These are phyloP conservation scores for Mallotus villosus DNA, from an alignment of 2,797 vertebrate genomes.

Conservation along the genomic window DNA sequence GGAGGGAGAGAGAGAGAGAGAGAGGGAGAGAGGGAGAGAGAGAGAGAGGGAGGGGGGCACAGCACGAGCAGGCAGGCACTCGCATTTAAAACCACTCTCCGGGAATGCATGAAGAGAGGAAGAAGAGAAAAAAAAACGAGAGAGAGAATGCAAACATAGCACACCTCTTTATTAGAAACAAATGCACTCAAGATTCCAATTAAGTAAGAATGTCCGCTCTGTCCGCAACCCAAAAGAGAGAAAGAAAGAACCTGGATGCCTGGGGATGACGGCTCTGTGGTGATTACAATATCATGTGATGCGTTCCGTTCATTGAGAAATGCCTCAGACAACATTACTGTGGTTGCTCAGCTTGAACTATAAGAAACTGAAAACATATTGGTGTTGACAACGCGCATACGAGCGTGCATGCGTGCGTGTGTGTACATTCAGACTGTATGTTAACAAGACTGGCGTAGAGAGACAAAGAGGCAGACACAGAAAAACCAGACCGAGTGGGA, in stretches of 20 bases:
- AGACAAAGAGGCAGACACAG: background rate
- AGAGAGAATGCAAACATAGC: slow-evolving; percentile 54
- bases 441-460: too few species aligned
- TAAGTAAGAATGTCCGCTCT: slow-evolving; percentile 53
- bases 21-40: background rate
- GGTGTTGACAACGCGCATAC: too few species aligned
- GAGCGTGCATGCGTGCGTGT: too few species aligned
- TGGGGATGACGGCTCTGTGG: slow-evolving; percentile 19
- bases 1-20: background rate
- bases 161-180: slow-evolving; percentile 65
- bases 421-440: too few species aligned
- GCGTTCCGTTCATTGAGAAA: slow-evolving; percentile 32
- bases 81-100: slow-evolving; percentile 29
- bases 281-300: slow-evolving; percentile 35
- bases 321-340: slow-evolving; percentile 8
- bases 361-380: too few species aligned
- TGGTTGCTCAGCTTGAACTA: background rate
- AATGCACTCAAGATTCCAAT: slow-evolving; percentile 58
- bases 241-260: slow-evolving; percentile 11
- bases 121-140: slow-evolving; percentile 20
- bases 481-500: too few species aligned
- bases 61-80: slow-evolving; percentile 14
- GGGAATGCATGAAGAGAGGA: slow-evolving; percentile 19
- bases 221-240: slow-evolving; percentile 11
- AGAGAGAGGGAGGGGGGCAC: background rate